phyloP scores from a whole-genome alignment of 2,888 invertebrate species.

The Meghimatium bilineatum region DNA sequence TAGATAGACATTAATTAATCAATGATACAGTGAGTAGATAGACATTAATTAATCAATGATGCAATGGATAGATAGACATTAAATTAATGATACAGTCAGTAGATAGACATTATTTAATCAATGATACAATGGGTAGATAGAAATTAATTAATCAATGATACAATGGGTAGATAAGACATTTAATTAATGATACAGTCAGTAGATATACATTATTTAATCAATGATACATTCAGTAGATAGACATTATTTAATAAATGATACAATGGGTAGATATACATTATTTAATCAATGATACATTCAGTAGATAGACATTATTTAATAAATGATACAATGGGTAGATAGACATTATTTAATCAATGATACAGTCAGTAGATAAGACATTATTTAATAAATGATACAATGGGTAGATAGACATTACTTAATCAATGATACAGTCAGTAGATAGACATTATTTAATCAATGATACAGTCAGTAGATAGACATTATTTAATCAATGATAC shows the following conservation, averaged over 20 bases:
- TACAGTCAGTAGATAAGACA: background rate
- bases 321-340: background rate
- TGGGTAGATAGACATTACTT: background rate
- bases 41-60: background rate
- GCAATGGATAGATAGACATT: background rate
- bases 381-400: background rate
- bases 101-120: background rate
- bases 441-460: background rate
- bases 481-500: background rate
- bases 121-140: background rate
- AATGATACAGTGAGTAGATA: too few relatives aligned
- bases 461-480: background rate
- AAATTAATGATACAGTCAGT: background rate
- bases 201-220: background rate
- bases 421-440: background rate
- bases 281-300: background rate
- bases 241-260: background rate
- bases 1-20: too few relatives aligned
- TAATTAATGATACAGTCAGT: background rate
- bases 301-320: background rate
- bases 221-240: background rate
- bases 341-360: background rate
- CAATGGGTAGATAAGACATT: background rate
- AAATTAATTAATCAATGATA: background rate
- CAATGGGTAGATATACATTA: background rate